These are phyloP conservation scores for Tachysurus vachellii DNA, from an alignment of 2,113 vertebrate species.

Conservation along the genomic window DNA sequence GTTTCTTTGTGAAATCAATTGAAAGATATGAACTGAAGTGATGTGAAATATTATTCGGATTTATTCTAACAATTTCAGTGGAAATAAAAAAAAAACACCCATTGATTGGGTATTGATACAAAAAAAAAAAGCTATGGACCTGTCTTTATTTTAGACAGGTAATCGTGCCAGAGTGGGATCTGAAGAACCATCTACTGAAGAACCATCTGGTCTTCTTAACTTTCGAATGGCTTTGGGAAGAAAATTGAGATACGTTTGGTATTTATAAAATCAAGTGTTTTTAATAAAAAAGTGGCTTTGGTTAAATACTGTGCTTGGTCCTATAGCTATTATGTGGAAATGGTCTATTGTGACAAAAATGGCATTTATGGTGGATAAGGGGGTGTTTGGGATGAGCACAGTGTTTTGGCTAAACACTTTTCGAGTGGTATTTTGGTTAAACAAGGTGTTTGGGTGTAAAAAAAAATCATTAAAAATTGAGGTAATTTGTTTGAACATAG, in stretches of 20 bases:
- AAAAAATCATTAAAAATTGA: background rate
- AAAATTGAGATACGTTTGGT: background rate
- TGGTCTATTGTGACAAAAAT: background rate
- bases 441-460: background rate
- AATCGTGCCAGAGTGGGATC: background rate
- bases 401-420: background rate
- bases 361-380: background rate
- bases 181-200: background rate
- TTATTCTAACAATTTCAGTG: background rate
- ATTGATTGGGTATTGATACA: constrained; percentile 68
- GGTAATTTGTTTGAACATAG: background rate
- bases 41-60: constrained; percentile 1
- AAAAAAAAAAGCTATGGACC: background rate
- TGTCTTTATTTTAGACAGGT: background rate
- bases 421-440: background rate
- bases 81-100: constrained; percentile 65
- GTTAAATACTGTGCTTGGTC: background rate
- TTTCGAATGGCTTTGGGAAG: background rate
- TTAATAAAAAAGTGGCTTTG: background rate
- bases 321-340: background rate
- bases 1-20: constrained; percentile 59
- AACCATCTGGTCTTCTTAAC: background rate
- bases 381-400: background rate
- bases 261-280: background rate
- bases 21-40: constrained; percentile 19